Evolutionary conservation across 2,888 invertebrate species (phyloP).

Genomic region (Heteropelma amictum): DNA sequence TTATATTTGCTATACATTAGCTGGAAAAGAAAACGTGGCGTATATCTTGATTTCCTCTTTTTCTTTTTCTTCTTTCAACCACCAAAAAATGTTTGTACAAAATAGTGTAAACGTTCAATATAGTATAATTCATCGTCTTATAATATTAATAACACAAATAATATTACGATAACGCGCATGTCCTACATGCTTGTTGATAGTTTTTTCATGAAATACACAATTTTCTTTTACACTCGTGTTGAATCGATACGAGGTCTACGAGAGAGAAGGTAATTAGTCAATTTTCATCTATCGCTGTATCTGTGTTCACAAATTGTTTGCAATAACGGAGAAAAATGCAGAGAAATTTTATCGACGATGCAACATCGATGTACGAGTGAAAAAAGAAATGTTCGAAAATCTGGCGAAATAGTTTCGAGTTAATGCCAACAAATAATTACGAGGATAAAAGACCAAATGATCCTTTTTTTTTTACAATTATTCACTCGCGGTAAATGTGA

Average conservation of each 20-base stretch:
- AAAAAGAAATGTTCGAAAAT: no score
- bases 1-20: slow-evolving; percentile 43
- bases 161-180: slow-evolving; percentile 48
- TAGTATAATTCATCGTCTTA: slow-evolving; percentile 50
- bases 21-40: slow-evolving; percentile 33
- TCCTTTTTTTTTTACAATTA: no score
- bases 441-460: no score
- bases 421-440: no score
- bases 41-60: slow-evolving; percentile 33
- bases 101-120: slow-evolving; percentile 65
- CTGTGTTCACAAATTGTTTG: slow-evolving; percentile 3
- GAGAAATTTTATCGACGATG: not conserved
- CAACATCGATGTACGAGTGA: no score
- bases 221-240: slow-evolving; percentile 1
- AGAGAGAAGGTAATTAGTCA: slow-evolving; percentile 7
- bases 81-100: slow-evolving; percentile 74
- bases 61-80: slow-evolving; percentile 60
- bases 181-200: slow-evolving; percentile 61
- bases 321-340: slow-evolving; percentile 7
- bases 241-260: slow-evolving; percentile 1
- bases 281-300: not conserved
- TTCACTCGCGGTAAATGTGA: no score
- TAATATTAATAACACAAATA: slow-evolving; percentile 54
- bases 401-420: no score
- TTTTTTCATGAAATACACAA: slow-evolving; percentile 24